phyloP scores from a whole-genome alignment of 2,888 invertebrate species.

The Cheilosia impressa region DNA sequence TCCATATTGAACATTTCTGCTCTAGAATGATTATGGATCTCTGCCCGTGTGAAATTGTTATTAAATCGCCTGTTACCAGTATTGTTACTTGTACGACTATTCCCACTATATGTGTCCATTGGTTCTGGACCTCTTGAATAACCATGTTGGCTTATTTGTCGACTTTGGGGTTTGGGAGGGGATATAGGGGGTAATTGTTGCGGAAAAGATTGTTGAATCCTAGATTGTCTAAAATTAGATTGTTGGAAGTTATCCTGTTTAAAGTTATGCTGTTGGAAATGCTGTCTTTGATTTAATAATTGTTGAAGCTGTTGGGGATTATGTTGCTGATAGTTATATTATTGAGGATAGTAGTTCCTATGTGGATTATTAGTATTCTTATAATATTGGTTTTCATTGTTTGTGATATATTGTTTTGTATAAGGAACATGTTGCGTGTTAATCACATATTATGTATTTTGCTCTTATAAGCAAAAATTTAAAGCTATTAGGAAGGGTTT shows the following conservation, averaged over 20 bases:
- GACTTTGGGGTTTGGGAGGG: neutral
- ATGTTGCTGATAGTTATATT: neutral
- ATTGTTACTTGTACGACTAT: too few relatives aligned
- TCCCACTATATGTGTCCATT: too few relatives aligned
- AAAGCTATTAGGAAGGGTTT: conserved; percentile 36
- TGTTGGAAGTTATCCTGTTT: neutral
- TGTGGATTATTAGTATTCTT: neutral
- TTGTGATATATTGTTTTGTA: neutral
- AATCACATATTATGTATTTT: conserved; percentile 52
- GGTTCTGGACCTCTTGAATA: neutral
- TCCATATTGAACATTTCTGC: conserved; percentile 2
- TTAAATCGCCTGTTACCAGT: neutral
- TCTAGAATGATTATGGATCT: neutral
- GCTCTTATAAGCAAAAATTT: conserved; percentile 59
- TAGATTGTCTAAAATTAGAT: neutral
- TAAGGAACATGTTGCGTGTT: neutral
- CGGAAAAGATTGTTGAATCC: conserved; percentile 11
- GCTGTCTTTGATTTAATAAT: conserved; percentile 1
- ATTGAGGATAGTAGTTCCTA: neutral
- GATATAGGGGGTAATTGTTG: neutral
- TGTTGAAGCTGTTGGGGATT: too few relatives aligned
- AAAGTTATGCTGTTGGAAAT: conserved; percentile 1
- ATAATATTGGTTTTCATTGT: neutral
- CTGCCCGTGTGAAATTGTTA: neutral
- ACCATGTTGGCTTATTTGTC: conserved; percentile 19